These are phyloP conservation scores for Disparrhopalites patrizii DNA, from an alignment of 2,888 invertebrate genomes.

Conservation along the genomic window DNA sequence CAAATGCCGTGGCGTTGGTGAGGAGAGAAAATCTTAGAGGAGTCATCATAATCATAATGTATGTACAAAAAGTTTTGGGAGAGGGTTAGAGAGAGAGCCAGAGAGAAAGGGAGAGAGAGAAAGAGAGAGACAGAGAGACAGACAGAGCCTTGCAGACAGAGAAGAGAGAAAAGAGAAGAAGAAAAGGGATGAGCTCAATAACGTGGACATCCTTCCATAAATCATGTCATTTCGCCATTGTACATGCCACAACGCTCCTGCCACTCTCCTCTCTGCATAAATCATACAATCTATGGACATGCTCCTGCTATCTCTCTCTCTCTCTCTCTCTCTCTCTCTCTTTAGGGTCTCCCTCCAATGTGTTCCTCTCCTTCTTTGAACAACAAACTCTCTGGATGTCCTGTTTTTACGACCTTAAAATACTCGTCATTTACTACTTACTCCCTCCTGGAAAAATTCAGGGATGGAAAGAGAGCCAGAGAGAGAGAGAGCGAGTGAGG, in stretches of 20 bases:
- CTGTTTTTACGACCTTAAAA: too few relatives aligned
- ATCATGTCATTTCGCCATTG: constrained; percentile 49
- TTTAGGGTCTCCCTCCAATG: neutral
- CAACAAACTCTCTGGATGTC: too few relatives aligned
- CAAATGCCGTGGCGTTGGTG: too few relatives aligned
- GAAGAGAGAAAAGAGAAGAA: too few relatives aligned
- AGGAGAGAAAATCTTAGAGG: too few relatives aligned
- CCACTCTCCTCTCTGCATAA: constrained; percentile 45
- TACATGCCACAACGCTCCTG: constrained; percentile 43
- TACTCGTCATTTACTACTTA: neutral
- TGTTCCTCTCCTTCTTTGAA: neutral
- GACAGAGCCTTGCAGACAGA: constrained; percentile 12
- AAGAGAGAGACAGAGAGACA: constrained; percentile 17
- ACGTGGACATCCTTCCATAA: constrained; percentile 48
- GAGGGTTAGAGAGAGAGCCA: constrained; percentile 9
- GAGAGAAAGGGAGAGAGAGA: neutral
- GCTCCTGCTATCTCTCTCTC: neutral
- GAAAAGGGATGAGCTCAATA: constrained; percentile 47
- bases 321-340: neutral
- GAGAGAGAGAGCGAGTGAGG: neutral
- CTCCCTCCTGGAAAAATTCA: too few relatives aligned
- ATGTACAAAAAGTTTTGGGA: neutral
- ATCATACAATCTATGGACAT: constrained; percentile 43
- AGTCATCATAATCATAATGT: constrained; percentile 8
- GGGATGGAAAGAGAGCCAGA: neutral